Evolutionary conservation across 2,888 invertebrate species (phyloP), one percentile per base, ranked within the genome.

Genomic region (Drosophila rubida): DNA sequence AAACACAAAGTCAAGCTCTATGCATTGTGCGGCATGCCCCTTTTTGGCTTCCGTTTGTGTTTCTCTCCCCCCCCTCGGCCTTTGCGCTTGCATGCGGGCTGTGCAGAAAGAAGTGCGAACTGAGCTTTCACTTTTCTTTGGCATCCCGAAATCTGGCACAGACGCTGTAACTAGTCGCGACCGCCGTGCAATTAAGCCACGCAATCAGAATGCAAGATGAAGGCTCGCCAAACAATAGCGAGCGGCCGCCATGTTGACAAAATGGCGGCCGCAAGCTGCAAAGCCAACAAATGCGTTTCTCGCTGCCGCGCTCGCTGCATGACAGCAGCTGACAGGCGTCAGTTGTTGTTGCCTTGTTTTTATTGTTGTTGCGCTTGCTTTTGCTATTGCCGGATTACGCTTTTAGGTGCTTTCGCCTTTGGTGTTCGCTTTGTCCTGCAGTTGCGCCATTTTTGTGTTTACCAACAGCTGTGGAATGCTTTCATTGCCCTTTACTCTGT

Each of bases 191-290:
- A 83, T 83, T 83, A 85, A 85, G 78, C 85, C 82, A 50, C 78
- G 78, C 85, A 83, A 83, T 83, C 82, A 83, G 82, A 82, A 82
- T 82, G 75, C 82, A 82, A 82, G 80, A 82, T 85, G 82, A 80
- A 85, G 82, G 80, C 82, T 75, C 35, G n/a, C 51, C 77, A 79
- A 82, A 82, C 85, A 82, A 80, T 80, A 49, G 50, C 32, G 62
- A 39, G 35, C 59, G 16, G 49, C 65, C 75, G 67, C 51, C 67
- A 71, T 77, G 62, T 79, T 79, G 70, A 67, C 72, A 71, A 85
- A 82, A 85, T 85, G 82, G 82, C 80, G 65, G 69, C 82, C 78
- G 60, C 82, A 75, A 80, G 82, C 82, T 71, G 69, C 63, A 82
- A 82, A 82, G 82, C 75, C 80, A 85, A 85, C 82, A 85, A 78